Percentiles rank a stretch among this genome's conserved stretches.
Conservation (phyloP, 2,888 invertebrate species). For the Lasius platythorax region DNA sequence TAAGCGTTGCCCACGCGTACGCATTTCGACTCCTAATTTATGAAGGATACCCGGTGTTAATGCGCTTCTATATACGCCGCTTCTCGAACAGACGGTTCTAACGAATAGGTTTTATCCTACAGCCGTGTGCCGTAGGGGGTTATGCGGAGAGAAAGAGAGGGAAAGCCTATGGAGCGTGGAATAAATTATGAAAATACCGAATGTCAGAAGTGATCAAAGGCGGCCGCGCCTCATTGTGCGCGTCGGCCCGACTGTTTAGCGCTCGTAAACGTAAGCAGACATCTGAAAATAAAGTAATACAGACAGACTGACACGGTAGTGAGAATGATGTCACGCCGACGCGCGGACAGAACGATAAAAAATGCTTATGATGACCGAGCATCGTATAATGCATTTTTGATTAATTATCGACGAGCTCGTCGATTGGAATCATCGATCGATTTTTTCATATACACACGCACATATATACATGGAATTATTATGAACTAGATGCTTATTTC, state of each 20-base stretch:
- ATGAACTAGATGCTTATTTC: constrained; percentile 5
- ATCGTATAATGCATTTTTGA: constrained; percentile 34
- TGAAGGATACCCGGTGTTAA: constrained; percentile 72
- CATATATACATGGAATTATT: background rate
- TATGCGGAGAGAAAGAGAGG: constrained; percentile 16
- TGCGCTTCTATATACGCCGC: constrained; percentile 66
- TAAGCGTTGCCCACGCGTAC: constrained; percentile 74
- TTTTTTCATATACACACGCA: background rate
- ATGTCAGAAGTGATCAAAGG: constrained; percentile 83
- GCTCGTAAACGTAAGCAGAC: constrained; percentile 70
- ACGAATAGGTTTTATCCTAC: constrained; percentile 70
- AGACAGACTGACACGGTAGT: constrained; percentile 58
- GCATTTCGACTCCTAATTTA: constrained; percentile 72
- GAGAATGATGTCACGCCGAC: constrained; percentile 77
- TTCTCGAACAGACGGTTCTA: constrained; percentile 62
- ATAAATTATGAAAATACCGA: constrained; percentile 83
- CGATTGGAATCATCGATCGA: constrained; percentile 1
- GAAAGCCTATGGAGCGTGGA: constrained; percentile 70
- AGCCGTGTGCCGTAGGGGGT: constrained; percentile 13
- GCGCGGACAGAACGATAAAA: constrained; percentile 52
- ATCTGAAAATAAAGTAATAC: constrained; percentile 70
- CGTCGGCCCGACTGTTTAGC: constrained; percentile 70
- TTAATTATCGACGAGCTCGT: constrained; percentile 28
- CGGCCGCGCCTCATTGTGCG: constrained; percentile 79
- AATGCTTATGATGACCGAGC: constrained; percentile 25